Base-by-base conservation (phyloP, 2,888 invertebrate genomes). In the Zhengitettix transpicula region DNA sequence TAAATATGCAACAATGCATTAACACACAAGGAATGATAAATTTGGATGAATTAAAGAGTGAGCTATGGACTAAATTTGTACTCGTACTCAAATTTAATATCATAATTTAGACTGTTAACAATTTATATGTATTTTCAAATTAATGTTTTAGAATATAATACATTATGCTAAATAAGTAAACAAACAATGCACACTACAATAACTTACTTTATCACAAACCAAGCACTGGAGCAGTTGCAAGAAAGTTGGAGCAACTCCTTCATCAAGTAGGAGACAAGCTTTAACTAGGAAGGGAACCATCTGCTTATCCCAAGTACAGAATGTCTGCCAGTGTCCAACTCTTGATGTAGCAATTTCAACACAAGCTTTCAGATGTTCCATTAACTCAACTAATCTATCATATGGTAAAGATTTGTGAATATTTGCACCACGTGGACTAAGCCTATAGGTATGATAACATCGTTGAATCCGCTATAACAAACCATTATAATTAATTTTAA, bases 241-340 rank as follows among this genome's bases (percentile, higher is more conserved):
- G 58, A 95, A 86, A 10, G 92, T 90, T 54, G 94, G 89, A 61
- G 93, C 89, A 7, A 97, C 93, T 57, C 82, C 81, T 75, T 95
- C 94, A 71, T 95, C 94, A 61, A 96, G 77, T 56, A 87, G 78
- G 62, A 92, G 88, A 68, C 92, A 89, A 55, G 89, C 87, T 64
- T 72, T 73, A 62, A 87, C 81, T 68, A 96, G 80, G 68, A 96
- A 84, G 66, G 91, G 86, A 40, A 92, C 78, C 56, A 95, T 82
- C 8, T 86, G 84, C 64, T 82, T 81, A 41, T 85, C 82, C 68
- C 88, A 85, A 44, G 81, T 73, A 69, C 93, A 94, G 71, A 89
- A 89, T 69, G 86, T 81, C 73, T 97, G 96, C 97, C 97, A 98
- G 76, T 97, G 97, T 66, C 89, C 86, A 0, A 94, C 92, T 58